Evolutionary conservation across 2,888 invertebrate genomes (phyloP).

Genomic region (Drosophila barbarae): DNA sequence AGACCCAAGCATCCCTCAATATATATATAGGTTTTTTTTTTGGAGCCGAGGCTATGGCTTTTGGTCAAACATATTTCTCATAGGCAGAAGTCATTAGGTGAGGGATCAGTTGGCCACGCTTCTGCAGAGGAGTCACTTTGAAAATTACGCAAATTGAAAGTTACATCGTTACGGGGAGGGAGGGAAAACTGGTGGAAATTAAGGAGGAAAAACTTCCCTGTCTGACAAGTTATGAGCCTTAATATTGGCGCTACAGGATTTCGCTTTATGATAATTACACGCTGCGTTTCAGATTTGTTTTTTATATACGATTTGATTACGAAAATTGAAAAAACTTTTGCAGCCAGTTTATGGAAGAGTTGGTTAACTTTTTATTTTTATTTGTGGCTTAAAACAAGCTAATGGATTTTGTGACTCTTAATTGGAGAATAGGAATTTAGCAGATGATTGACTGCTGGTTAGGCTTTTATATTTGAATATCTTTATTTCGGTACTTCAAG

Average conservation of each 20-base stretch:
- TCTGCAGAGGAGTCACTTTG: slow-evolving; percentile 49
- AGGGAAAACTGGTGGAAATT: slow-evolving; percentile 21
- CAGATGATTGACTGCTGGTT: slow-evolving; percentile 14
- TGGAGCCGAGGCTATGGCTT: slow-evolving; percentile 6
- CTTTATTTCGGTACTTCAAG: not conserved
- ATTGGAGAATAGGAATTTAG: slow-evolving; percentile 17
- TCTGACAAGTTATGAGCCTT: slow-evolving; percentile 55
- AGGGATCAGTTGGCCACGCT: slow-evolving; percentile 66
- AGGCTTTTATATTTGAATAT: not conserved
- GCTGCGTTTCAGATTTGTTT: slow-evolving; percentile 55
- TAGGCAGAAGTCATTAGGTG: slow-evolving; percentile 64
- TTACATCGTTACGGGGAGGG: slow-evolving; percentile 61
- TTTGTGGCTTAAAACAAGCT: slow-evolving; percentile 48
- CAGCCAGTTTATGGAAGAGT: slow-evolving; percentile 56
- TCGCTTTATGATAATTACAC: slow-evolving; percentile 71
- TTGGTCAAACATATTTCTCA: slow-evolving; percentile 51
- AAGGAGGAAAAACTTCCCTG: slow-evolving; percentile 5
- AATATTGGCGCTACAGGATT: slow-evolving; percentile 66
- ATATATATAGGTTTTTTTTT: not conserved
- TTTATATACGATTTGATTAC: slow-evolving; percentile 47
- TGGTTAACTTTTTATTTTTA: slow-evolving; percentile 36
- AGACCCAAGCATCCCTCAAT: slow-evolving; percentile 3
- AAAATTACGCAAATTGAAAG: slow-evolving; percentile 74
- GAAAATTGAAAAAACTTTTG: slow-evolving; percentile 69
- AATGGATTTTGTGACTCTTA: slow-evolving; percentile 48